Evolutionary conservation across 2,888 invertebrate genomes (phyloP).

Genomic region (Allolobophora icterica): DNA sequence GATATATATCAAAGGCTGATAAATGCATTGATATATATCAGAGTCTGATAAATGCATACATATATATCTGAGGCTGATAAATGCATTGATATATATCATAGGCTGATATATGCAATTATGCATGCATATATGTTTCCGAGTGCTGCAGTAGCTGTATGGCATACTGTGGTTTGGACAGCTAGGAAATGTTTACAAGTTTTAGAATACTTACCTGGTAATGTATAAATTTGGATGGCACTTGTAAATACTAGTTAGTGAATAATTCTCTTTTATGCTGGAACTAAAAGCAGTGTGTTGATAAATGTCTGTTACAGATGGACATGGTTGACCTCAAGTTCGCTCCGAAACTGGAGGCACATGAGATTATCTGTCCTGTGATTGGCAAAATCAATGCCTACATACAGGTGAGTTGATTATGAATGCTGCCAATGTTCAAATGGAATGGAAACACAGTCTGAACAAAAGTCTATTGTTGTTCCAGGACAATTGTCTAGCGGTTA

Average conservation of each 20-base stretch:
- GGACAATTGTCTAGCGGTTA: no score
- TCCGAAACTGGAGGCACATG: slow-evolving; percentile 36
- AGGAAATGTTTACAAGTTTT: not conserved
- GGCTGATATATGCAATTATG: not conserved
- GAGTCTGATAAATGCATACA: no score
- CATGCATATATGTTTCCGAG: not conserved
- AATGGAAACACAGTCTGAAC: no score
- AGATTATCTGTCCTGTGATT: slow-evolving; percentile 38
- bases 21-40: no score
- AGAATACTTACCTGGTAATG: not conserved
- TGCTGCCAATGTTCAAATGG: no score
- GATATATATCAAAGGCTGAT: no score
- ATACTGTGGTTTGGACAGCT: not conserved
- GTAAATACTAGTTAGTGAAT: not conserved
- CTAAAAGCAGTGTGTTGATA: not conserved
- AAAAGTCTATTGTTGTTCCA: no score
- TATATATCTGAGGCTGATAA: no score
- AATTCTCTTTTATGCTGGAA: not conserved
- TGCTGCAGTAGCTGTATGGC: not conserved
- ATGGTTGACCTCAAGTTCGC: slow-evolving; percentile 35
- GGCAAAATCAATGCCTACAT: slow-evolving; percentile 37
- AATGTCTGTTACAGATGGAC: slow-evolving; percentile 28
- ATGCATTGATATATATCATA: not conserved
- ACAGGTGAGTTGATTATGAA: slow-evolving; percentile 32
- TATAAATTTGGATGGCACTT: not conserved